These are phyloP conservation scores for Muricea muricata DNA, from an alignment of 92 coral and sea anemone species.

Conservation along the genomic window DNA sequence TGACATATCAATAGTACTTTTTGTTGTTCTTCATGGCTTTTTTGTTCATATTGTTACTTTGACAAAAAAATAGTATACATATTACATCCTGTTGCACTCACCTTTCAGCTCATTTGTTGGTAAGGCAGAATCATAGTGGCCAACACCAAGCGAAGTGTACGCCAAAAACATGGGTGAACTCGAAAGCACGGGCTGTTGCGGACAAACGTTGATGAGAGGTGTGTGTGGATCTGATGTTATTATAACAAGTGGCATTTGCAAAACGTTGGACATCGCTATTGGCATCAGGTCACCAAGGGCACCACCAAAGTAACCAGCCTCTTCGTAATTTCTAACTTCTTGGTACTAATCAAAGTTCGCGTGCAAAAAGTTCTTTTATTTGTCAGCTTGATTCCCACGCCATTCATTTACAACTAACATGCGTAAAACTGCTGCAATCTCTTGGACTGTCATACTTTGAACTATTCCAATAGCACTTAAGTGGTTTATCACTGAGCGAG, in stretches of 20 bases:
- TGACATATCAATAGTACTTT: too few relatives aligned
- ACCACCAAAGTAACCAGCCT: neutral
- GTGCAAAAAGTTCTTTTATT: conserved; percentile 14
- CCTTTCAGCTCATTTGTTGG: too few relatives aligned
- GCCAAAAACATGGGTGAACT: too few relatives aligned
- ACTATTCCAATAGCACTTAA: conserved; percentile 22
- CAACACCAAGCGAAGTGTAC: too few relatives aligned
- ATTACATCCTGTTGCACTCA: too few relatives aligned
- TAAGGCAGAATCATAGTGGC: too few relatives aligned
- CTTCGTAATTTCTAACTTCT: neutral
- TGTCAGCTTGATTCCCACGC: conserved; percentile 6
- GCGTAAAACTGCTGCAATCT: neutral
- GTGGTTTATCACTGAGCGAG: neutral
- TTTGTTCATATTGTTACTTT: too few relatives aligned
- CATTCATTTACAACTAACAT: conserved; percentile 13
- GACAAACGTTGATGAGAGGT: too few relatives aligned
- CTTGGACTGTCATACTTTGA: neutral
- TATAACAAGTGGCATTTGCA: conserved; percentile 48
- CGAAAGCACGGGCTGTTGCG: too few relatives aligned
- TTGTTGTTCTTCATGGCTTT: too few relatives aligned
- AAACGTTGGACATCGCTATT: conserved; percentile 46
- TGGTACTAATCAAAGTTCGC: conserved; percentile 5
- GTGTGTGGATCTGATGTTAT: too few relatives aligned
- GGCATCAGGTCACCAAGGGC: conserved; percentile 48
- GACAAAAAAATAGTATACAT: too few relatives aligned